These are phyloP conservation scores for Galerucella calmariensis DNA, from an alignment of 2,888 invertebrate species.

Conservation along the genomic window DNA sequence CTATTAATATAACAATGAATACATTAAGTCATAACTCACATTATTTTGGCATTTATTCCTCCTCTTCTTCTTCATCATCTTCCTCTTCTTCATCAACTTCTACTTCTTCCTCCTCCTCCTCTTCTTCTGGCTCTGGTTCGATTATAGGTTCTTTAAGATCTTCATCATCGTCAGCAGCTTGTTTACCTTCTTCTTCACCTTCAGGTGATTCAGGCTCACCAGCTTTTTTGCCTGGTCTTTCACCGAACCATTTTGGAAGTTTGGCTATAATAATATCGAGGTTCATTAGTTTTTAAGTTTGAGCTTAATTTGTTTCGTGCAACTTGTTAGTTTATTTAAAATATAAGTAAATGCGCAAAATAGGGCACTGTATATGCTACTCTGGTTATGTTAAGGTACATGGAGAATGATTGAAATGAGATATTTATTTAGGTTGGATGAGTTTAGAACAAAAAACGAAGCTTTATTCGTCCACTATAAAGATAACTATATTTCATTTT, in stretches of 20 bases:
- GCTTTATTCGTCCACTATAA: neutral
- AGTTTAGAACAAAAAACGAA: neutral
- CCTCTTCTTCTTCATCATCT: conserved; percentile 78
- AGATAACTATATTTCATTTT: too few relatives aligned
- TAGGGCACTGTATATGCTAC: neutral
- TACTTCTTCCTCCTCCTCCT: conserved; percentile 76
- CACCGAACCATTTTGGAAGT: conserved; percentile 96
- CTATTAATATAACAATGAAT: too few relatives aligned
- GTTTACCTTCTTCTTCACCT: conserved; percentile 89
- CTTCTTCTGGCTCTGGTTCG: conserved; percentile 79
- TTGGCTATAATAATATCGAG: conserved; percentile 72
- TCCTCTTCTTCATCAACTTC: conserved; percentile 82
- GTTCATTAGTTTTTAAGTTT: conserved; percentile 38
- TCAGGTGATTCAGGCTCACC: conserved; percentile 91
- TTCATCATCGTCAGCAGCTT: conserved; percentile 77
- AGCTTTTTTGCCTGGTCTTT: conserved; percentile 92
- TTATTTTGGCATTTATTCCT: conserved; percentile 56
- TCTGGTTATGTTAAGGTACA: neutral
- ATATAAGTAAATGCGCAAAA: neutral
- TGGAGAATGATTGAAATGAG: neutral
- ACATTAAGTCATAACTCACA: conserved; percentile 10
- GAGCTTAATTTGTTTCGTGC: neutral
- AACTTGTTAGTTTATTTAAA: neutral
- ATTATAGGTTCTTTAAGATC: conserved; percentile 69
- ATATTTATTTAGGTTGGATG: neutral